Base-by-base conservation (phyloP, 2,888 invertebrate species). In the Cantharis flavilabris region DNA sequence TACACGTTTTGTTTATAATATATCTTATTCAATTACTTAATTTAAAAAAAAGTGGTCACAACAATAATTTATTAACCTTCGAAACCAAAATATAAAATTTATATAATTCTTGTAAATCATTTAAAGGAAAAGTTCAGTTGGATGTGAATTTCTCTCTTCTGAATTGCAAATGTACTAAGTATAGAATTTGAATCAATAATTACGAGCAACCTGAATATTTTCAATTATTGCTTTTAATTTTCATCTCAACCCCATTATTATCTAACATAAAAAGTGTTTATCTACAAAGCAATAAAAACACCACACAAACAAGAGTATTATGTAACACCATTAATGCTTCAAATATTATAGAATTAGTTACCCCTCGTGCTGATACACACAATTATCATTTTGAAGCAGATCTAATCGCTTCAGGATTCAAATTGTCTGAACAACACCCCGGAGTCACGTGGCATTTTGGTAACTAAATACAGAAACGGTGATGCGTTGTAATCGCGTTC, bases 381-480 rank as follows among this genome's bases (percentile, higher is more conserved):
- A 72, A 71, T 72, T 74, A 74, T 72, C 69, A 72, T 74, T 16
- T 23, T 11, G 62, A 71, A 67, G 79, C 75, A 79, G 74, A 79
- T 79, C 76, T 79, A 79, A 79, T 76, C 75, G 72, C 65, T 70
- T 72, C 75, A 72, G 71, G 79, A 76, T 74, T 79, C 72, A 79
- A 76, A 79, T 79, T 75, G 79, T 83, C 82, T 81, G 80, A 71
- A 72, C 49, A 73, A 71, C 75, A 73, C 77, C 78, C 78, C 67
- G 26, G 18, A 26, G 30, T 76, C 73, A 81, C 79, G 81, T 81
- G 81, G 81, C 76, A 80, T 62, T 77, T 77, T 75, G 76, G 81
- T 82, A 82, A 82, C 82, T 76, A 81, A 78, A 82, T 81, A 77
- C 81, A 80, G 77, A 80, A 80, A 82, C 76, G 74, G 67, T 77